These are phyloP conservation scores for Mactromeris polynyma DNA, from an alignment of 2,888 invertebrate genomes.

Conservation along the genomic window DNA sequence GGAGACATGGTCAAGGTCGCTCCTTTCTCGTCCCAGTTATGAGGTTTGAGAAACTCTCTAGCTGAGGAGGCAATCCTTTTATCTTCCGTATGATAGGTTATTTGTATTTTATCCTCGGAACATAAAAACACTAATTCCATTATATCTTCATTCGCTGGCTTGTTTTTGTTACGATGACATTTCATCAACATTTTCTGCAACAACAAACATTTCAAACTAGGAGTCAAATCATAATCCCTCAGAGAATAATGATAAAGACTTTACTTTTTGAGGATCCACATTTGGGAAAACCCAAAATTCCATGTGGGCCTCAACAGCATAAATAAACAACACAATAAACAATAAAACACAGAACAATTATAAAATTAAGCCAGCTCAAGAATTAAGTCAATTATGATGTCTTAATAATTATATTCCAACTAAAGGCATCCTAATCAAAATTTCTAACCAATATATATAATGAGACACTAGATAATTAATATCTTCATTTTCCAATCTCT, in stretches of 20 bases:
- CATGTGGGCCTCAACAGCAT: no score
- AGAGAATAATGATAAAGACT: not conserved
- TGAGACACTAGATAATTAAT: no score
- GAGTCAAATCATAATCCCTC: not conserved
- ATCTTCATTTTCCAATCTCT: no score
- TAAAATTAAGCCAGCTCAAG: no score
- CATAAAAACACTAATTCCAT: conserved; percentile 85
- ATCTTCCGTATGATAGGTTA: conserved; percentile 87
- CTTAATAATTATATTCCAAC: no score
- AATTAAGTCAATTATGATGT: no score
- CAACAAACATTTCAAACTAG: not conserved
- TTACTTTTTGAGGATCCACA: no score
- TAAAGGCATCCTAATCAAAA: no score
- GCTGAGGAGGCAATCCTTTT: conserved; percentile 86
- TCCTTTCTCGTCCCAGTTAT: conserved; percentile 87
- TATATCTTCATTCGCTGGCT: conserved; percentile 85
- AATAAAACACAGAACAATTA: no score
- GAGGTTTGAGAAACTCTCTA: conserved; percentile 86
- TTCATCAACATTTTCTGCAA: conserved; percentile 86
- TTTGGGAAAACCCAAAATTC: not conserved
- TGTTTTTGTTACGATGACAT: conserved; percentile 82
- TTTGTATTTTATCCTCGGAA: conserved; percentile 85
- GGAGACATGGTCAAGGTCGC: conserved; percentile 83
- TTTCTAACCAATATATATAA: no score
- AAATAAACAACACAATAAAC: no score